phyloP scores from a whole-genome alignment of 1,140 invertebrate genomes.

The Euura lappo region DNA sequence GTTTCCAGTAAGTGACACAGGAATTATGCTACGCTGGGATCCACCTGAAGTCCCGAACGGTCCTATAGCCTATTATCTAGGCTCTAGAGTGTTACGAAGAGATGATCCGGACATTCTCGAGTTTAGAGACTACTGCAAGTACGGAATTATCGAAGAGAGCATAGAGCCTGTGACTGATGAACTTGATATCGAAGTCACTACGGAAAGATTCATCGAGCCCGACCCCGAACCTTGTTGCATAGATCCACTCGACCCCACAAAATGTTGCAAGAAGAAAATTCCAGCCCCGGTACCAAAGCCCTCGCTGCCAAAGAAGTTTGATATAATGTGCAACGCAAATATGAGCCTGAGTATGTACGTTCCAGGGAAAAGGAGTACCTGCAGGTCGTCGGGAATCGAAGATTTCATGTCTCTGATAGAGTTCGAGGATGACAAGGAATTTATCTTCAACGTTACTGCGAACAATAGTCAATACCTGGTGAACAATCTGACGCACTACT shows the following conservation, averaged over 20 bases:
- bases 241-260: constrained; percentile 30
- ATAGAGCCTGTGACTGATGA: constrained; percentile 14
- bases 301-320: constrained; percentile 33
- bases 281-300: background rate
- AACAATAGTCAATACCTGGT: constrained; percentile 39
- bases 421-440: constrained; percentile 24
- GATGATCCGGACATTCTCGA: constrained; percentile 57
- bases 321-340: constrained; percentile 42
- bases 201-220: constrained; percentile 17
- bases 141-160: constrained; percentile 30
- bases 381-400: constrained; percentile 25
- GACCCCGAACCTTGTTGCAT: constrained; percentile 19
- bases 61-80: constrained; percentile 67
- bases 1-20: constrained; percentile 45
- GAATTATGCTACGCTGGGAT: constrained; percentile 68
- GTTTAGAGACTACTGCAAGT: constrained; percentile 65
- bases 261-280: constrained; percentile 36
- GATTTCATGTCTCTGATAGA: constrained; percentile 21
- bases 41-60: constrained; percentile 70
- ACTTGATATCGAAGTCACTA: constrained; percentile 29
- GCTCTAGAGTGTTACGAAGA: constrained; percentile 54
- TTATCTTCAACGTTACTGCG: constrained; percentile 41
- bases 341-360: constrained; percentile 33
- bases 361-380: constrained; percentile 37
- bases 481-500: constrained; percentile 55